Evolutionary conservation across 30 jellyfish, hydroid and myxozoan species (phyloP).

Genomic region (Morbakka virulenta): DNA sequence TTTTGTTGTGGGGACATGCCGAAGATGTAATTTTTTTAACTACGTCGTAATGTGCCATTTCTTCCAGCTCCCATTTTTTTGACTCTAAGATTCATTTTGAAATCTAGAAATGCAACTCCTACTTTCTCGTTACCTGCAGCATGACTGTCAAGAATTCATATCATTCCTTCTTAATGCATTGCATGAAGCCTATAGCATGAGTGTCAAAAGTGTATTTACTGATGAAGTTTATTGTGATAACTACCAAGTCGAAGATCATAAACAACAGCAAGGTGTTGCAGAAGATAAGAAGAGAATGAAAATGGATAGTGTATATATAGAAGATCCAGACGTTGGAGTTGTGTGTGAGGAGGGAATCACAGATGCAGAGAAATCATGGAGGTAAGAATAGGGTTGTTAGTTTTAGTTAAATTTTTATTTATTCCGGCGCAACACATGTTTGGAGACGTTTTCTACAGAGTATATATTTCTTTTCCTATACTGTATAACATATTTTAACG

Average conservation of each 20-base stretch:
- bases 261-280: no score
- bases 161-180: slow-evolving; percentile 74
- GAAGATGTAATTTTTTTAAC: no score
- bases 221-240: slow-evolving; percentile 66
- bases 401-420: neutral
- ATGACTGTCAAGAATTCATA: slow-evolving; percentile 86
- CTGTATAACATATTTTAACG: no score
- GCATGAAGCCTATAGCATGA: slow-evolving; percentile 73
- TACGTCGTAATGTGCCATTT: no score
- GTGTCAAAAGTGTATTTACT: slow-evolving; percentile 36
- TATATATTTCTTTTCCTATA: no score
- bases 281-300: slow-evolving; percentile 61
- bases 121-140: slow-evolving; percentile 36
- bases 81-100: no score
- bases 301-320: slow-evolving; percentile 53
- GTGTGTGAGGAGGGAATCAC: slow-evolving; percentile 70
- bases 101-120: neutral
- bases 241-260: slow-evolving; percentile 16
- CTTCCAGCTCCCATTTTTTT: no score
- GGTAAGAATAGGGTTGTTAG: no score
- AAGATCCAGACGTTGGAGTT: slow-evolving; percentile 77
- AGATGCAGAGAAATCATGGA: slow-evolving; percentile 78
- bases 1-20: no score
- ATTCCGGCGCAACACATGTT: neutral
- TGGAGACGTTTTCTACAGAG: no score